phyloP scores from a whole-genome alignment of 1,140 invertebrate species.

The Anoplophora glabripennis region DNA sequence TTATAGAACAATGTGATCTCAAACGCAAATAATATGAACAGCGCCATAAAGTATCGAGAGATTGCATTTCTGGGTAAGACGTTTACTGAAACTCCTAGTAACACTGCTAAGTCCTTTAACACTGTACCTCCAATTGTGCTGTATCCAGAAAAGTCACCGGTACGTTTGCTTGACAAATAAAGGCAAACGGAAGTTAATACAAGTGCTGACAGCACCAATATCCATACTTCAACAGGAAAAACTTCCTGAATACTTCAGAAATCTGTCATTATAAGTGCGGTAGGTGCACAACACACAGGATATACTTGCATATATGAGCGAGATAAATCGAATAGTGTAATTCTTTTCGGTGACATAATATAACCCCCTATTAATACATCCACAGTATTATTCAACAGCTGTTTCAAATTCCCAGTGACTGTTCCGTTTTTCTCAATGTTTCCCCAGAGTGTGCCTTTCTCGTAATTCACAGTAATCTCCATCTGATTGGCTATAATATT shows the following conservation, averaged over 20 bases:
- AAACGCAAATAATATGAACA: conserved; percentile 6
- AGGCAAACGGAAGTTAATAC: background rate
- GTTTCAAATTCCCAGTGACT: background rate
- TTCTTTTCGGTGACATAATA: background rate
- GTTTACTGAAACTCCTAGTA: conserved; percentile 2
- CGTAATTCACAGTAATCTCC: conserved; percentile 4
- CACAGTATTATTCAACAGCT: background rate
- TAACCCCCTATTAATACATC: conserved; percentile 3
- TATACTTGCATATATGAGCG: conserved; percentile 9
- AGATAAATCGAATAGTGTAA: background rate
- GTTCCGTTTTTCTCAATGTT: conserved; percentile 1
- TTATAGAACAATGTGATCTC: conserved; percentile 1
- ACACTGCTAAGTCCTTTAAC: background rate
- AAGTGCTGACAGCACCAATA: background rate
- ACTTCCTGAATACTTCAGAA: background rate
- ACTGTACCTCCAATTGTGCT: background rate
- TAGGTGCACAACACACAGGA: conserved; percentile 9
- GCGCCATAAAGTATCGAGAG: conserved; percentile 2
- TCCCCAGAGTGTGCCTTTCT: background rate
- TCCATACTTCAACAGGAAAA: background rate
- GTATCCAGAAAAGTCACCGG: background rate
- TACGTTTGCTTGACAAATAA: background rate
- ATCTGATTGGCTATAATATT: conserved; percentile 7
- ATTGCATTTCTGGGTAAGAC: background rate
- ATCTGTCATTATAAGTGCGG: background rate